Evolutionary conservation across 1,140 invertebrate species (phyloP), one percentile per base, ranked within the genome.

Genomic region (Rhopalosiphum maidis): DNA sequence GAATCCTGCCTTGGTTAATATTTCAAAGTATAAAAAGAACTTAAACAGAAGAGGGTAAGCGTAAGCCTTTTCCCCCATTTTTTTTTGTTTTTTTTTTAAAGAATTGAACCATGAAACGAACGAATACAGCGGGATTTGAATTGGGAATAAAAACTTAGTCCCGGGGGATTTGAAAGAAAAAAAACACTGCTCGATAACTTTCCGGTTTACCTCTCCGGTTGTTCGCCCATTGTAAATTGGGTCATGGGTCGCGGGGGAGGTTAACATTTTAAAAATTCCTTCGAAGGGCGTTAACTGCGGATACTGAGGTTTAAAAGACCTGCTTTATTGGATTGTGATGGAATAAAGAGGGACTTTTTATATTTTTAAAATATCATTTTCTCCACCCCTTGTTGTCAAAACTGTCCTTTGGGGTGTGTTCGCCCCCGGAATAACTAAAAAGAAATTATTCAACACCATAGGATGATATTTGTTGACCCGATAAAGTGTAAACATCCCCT

Each of bases 321-420:
- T 21, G 68, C 35, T 93, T 93, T 93, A 93, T 93, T 93, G 91
- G 91, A 85, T 93, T 93, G 82, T 41, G 90, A 92, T 54, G 48
- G 77, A 93, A 85, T 55, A 93, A 85, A 93, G 48, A 85, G 91
- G 91, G 82, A 55, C 48, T 41, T 91, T 92, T 92, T 82, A 93
- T 93, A 93, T 93, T 93, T 93, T 93, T 93, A 93, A 92, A 93
- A 93, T 93, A 93, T 93, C 82, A 93, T 93, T 92, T 93, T 93
- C 91, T 51, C 23, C 91, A 85, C 91, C 91, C 90, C 91, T 86
- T 43, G 51, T 86, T 93, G 82, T 92, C 82, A 93, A 93, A 93
- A 85, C 68, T 93, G 91, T 93, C 82, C 48, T 93, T 86, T 93
- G 91, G 91, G 91, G 91, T 93, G 82, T 54, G 91, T 86, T 86